Evolutionary conservation across 2,888 invertebrate genomes (phyloP).

Genomic region (Itoplectis maculator): DNA sequence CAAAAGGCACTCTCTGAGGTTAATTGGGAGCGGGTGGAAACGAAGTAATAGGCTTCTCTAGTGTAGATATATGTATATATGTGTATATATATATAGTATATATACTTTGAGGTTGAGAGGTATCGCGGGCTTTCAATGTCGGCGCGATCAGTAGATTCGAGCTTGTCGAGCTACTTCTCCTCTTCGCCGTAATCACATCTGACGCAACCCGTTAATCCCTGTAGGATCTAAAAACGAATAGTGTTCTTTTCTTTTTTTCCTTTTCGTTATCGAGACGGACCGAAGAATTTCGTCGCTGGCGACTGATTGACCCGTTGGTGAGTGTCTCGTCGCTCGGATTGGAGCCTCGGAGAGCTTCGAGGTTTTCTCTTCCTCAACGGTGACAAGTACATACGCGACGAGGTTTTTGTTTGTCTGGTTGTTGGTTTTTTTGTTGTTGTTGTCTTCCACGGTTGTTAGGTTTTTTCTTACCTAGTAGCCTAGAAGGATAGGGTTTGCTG

Average conservation of each 20-base stretch:
- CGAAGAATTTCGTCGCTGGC: slow-evolving; percentile 50
- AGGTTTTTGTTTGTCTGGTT: slow-evolving; percentile 12
- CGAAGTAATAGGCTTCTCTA: slow-evolving; percentile 24
- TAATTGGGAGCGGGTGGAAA: slow-evolving; percentile 21
- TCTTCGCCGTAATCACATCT: slow-evolving; percentile 34
- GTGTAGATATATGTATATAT: slow-evolving; percentile 13
- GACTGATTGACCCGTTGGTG: slow-evolving; percentile 37
- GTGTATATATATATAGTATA: slow-evolving; percentile 4
- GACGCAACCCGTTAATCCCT: slow-evolving; percentile 35
- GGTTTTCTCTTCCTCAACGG: slow-evolving; percentile 38
- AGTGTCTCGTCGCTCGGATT: slow-evolving; percentile 23
- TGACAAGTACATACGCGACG: slow-evolving; percentile 57
- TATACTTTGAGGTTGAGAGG: slow-evolving; percentile 38
- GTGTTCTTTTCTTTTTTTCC: slow-evolving; percentile 16
- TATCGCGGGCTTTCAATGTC: slow-evolving; percentile 31
- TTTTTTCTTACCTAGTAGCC: slow-evolving; percentile 68
- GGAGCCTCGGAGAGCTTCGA: slow-evolving; percentile 29
- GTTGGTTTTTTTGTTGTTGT: slow-evolving; percentile 23
- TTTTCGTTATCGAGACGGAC: slow-evolving; percentile 46
- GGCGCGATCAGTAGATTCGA: slow-evolving; percentile 8
- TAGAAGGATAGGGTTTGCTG: slow-evolving; percentile 82
- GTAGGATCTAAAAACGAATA: slow-evolving; percentile 34
- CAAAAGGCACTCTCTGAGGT: slow-evolving; percentile 48
- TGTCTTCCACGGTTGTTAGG: slow-evolving; percentile 45
- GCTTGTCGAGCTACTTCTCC: slow-evolving; percentile 28